Base-by-base conservation (phyloP, 2,113 vertebrate genomes). In the Dipodomys ordii region DNA sequence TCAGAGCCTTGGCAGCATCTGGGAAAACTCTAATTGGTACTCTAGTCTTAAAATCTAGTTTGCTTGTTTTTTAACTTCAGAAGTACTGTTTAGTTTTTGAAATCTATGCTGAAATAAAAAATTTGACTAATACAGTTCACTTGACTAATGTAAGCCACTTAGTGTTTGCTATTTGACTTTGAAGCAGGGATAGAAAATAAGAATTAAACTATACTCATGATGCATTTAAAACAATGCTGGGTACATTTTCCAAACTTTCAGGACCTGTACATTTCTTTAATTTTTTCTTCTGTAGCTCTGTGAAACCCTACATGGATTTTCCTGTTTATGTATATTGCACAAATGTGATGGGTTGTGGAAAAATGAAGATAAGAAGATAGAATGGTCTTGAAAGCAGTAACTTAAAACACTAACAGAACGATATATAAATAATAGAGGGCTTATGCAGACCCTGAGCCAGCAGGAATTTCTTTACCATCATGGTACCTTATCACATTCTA, bases 71-170 rank as follows among this genome's bases (percentile, higher is more conserved):
- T 92, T 27, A 74, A 65, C 67, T 27, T 28, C 32, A n/a, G 87
- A 91, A 80, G 39, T 30, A 25, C 30, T 69, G 13, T 94, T 86
- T 82, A 22, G 84, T 39, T 90, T 87, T 95, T 82, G 49, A 68
- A 81, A 28, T 89, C 18, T 60, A 11, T 73, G 30, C 92, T 88
- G 71, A 97, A 96, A 83, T 91, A 90, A 53, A 88, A 39, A 28
- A 23, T 91, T 92, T 87, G 15, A 46, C 62, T 32, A 88, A 64
- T 28, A 2, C 44, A 69, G 79, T 49, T 86, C 23, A 82, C 65
- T 67, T 74, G 22, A 69, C 49, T 84, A 71, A 77, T 22, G 0
- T 60, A 82, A 53, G 62, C 84, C 64, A 71, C 85, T 79, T 46
- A 87, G 19, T 53, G 71, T 95, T 94, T 73, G 53, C 68, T 76